These are phyloP conservation scores for Cynocephalus volans DNA, from an alignment of 2,113 vertebrate genomes.

Conservation along the genomic window DNA sequence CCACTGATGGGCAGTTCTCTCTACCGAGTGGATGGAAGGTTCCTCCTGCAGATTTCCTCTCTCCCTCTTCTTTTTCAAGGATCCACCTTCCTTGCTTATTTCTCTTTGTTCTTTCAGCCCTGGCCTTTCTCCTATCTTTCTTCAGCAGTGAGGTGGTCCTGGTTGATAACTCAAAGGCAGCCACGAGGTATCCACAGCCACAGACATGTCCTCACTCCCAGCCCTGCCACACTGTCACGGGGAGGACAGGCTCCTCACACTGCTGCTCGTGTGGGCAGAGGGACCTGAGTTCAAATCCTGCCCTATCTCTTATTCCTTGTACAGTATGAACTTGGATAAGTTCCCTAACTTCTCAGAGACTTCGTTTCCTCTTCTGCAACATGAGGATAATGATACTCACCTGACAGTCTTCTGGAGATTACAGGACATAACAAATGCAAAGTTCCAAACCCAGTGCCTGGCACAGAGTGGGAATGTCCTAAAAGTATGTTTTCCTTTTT, in stretches of 20 bases:
- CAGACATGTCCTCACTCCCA: neutral
- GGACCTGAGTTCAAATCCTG: neutral
- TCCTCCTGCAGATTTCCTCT: neutral
- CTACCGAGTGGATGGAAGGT: neutral
- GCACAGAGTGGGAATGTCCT: neutral
- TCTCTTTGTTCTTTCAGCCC: neutral
- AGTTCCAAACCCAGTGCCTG: neutral
- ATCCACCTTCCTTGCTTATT: neutral
- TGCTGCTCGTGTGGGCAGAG: neutral
- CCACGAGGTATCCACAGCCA: neutral
- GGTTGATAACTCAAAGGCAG: neutral
- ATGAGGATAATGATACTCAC: neutral
- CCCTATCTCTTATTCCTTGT: neutral
- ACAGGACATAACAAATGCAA: neutral
- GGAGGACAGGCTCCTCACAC: neutral
- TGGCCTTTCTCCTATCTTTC: neutral
- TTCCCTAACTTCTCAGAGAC: neutral
- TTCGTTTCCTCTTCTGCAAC: neutral
- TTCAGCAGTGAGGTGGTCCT: neutral
- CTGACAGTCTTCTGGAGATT: neutral
- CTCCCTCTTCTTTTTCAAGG: neutral
- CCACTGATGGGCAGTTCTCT: neutral
- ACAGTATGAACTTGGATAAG: neutral
- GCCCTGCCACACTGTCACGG: neutral
- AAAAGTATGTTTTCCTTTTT: neutral